phyloP scores from a whole-genome alignment of 2,797 vertebrate species.

The Melopsittacus undulatus region DNA sequence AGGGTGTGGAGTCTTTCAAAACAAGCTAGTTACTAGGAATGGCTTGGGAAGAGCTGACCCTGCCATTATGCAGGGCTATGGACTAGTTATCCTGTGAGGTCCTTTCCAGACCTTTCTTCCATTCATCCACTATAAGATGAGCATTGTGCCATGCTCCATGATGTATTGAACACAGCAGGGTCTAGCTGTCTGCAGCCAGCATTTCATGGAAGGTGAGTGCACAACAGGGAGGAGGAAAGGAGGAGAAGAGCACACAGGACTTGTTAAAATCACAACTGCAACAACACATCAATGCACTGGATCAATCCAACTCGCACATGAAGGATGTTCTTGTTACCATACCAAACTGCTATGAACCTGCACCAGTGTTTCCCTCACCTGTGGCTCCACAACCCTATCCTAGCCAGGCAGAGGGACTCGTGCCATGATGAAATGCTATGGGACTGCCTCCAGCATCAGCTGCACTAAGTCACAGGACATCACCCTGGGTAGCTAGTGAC shows the following conservation, averaged over 20 bases:
- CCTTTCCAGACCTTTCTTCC: background rate
- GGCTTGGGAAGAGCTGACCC: background rate
- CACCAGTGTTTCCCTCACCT: rapidly evolving
- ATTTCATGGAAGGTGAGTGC: background rate
- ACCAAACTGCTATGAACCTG: background rate
- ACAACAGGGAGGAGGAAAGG: background rate
- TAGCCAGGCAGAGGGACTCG: background rate
- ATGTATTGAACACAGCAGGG: background rate
- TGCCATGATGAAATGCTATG: background rate
- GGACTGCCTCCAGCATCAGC: background rate
- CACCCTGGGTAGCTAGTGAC: background rate
- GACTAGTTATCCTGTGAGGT: background rate
- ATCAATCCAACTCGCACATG: background rate
- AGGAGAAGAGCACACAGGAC: background rate
- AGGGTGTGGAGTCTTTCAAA: background rate
- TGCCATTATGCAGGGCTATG: background rate
- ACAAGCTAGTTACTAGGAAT: background rate
- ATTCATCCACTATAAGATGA: background rate
- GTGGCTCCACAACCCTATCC: background rate
- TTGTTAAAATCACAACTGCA: background rate
- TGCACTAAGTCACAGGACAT: background rate
- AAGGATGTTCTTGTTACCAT: background rate
- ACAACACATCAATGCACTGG: rapidly evolving
- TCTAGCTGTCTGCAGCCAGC: rapidly evolving
- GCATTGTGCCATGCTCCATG: background rate